Conservation (phyloP, 2,113 vertebrate species). For the Onychostruthus taczanowskii region DNA sequence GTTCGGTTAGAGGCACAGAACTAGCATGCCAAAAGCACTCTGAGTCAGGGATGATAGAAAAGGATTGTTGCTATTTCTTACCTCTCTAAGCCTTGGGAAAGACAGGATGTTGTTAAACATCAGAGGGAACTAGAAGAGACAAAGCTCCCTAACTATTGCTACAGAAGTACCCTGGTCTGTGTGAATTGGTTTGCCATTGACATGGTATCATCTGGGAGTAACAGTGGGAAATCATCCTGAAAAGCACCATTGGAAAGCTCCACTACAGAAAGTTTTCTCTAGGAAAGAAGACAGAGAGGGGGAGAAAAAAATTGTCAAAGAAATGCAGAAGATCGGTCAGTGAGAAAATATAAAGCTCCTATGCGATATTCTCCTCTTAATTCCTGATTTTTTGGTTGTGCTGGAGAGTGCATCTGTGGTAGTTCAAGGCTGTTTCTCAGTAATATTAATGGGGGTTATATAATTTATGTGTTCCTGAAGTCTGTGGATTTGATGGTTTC, state of each 20-base stretch:
- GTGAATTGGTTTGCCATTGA: not conserved
- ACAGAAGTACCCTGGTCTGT: not conserved
- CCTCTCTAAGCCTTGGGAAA: not conserved
- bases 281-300: not conserved
- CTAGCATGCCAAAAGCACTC: not conserved
- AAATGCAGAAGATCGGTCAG: not conserved
- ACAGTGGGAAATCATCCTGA: constrained; percentile 8
- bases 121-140: not conserved
- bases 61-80: not conserved
- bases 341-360: not conserved
- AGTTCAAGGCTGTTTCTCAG: not conserved
- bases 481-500: not conserved
- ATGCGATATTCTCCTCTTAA: fast-evolving
- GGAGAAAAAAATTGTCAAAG: not conserved
- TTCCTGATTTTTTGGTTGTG: not conserved
- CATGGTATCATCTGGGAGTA: not conserved
- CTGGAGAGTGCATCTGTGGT: not conserved
- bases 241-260: constrained; percentile 19
- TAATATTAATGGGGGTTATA: not conserved
- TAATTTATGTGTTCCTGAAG: not conserved
- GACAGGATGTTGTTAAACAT: not conserved
- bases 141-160: not conserved
- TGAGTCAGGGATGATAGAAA: not conserved
- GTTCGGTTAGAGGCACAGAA: not conserved
- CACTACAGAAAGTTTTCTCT: not conserved